These are phyloP conservation scores for Heterodera carotae DNA, from an alignment of 1,140 invertebrate genomes.

Conservation along the genomic window DNA sequence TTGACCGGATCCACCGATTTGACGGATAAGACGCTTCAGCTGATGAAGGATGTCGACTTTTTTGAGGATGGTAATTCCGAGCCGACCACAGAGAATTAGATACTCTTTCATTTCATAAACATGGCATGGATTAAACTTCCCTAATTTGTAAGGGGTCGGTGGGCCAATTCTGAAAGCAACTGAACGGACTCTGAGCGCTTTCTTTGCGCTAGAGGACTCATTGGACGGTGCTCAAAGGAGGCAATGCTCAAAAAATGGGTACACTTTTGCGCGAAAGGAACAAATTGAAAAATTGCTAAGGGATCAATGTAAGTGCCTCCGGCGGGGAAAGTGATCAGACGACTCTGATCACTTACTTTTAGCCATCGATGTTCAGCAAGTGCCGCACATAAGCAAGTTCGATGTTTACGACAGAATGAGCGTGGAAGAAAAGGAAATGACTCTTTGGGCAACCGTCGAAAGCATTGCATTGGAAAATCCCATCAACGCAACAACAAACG, in stretches of 20 bases:
- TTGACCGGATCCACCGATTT: constrained; percentile 14
- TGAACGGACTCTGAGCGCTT: constrained; percentile 10
- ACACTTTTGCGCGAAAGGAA: constrained; percentile 23
- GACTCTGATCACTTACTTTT: neutral
- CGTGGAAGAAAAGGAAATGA: constrained; percentile 15
- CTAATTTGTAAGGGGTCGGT: constrained; percentile 13
- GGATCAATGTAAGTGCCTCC: neutral
- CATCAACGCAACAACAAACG: too few relatives aligned
- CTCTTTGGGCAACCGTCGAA: constrained; percentile 25
- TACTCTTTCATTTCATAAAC: too few relatives aligned
- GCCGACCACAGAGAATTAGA: too few relatives aligned
- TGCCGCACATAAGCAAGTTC: constrained; percentile 12
- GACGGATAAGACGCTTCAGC: constrained; percentile 11
- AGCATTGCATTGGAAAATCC: neutral
- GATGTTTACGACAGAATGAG: constrained; percentile 18
- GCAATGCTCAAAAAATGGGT: constrained; percentile 19
- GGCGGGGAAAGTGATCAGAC: neutral
- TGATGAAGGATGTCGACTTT: constrained; percentile 26
- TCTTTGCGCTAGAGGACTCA: constrained; percentile 22
- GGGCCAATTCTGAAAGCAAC: constrained; percentile 25
- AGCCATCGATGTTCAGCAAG: neutral
- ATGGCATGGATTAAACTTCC: too few relatives aligned
- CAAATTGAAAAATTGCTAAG: constrained; percentile 24
- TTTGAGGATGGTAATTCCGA: constrained; percentile 26
- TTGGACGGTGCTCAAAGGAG: neutral